Evolutionary conservation across 2,888 invertebrate species (phyloP), one percentile per base, ranked within the genome.

Genomic region (Trachelus tabidus): DNA sequence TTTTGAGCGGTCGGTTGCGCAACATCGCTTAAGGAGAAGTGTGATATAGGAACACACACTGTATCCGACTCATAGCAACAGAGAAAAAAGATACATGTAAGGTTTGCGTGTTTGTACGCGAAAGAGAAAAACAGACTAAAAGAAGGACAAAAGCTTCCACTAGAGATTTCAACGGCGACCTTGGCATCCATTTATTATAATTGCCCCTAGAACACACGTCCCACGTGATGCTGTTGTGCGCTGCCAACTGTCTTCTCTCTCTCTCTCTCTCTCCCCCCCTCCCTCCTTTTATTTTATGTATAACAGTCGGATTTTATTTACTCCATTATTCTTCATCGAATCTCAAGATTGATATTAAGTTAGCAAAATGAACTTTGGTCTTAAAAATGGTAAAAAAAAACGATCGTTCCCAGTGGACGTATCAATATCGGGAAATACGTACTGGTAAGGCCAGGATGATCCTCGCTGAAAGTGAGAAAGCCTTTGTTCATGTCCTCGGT

Each of bases 401-500:
- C 9, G 56, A 56, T 23, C 40, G 40, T 40, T 40, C 40, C 9
- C 23, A 23, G 23, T 56, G 23, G 56, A 56, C 9, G 56, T 6
- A 9, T 23, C 56, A 15, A 56, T 23, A 2, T 56, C 9, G 23
- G 9, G 56, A 56, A 56, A 83, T 91, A 96, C 96, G 95, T 93
- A 97, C 97, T 96, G 93, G 97, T 96, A 91, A 96, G 93, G 89
- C 96, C 96, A 84, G 95, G 94, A 92, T 96, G 95, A 93, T 97
- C 96, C 90, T 96, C 97, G 88, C 96, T 94, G 93, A 97, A 97
- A 92, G 95, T 96, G 90, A 97, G 94, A 94, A 96, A 98, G 92
- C 96, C 97, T 92, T 96, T 96, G 93, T 96, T 97, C 98, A 98
- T 98, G 92, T 98, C 98, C 94, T 97, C 95, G 86, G 97, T 96